A percentile compares a stretch with the other conserved stretches of the same genome.
These are phyloP conservation scores for Tortricodes alternella DNA, from an alignment of 2,888 invertebrate genomes.

Conservation along the genomic window DNA sequence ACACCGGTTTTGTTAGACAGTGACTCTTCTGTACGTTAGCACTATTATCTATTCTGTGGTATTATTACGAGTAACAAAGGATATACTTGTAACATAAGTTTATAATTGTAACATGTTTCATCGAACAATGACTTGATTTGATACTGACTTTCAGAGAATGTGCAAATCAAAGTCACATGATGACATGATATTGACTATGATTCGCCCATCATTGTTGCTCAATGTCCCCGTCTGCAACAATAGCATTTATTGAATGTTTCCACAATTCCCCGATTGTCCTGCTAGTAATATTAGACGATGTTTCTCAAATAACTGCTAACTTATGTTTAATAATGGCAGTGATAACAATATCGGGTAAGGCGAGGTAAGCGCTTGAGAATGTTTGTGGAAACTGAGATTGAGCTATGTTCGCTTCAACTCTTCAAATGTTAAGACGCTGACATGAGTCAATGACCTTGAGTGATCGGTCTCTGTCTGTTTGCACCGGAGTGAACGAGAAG, in stretches of 20 bases:
- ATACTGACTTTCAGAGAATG: background rate
- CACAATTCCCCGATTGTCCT: conserved; percentile 7
- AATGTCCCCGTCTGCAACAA: background rate
- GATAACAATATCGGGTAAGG: conserved; percentile 2
- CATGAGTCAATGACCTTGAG: too few species aligned
- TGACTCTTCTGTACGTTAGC: too few species aligned
- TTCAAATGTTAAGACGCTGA: too few species aligned
- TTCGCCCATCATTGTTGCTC: conserved; percentile 7
- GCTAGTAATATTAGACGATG: conserved; percentile 5
- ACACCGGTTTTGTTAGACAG: too few species aligned
- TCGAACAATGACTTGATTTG: too few species aligned
- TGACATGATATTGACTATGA: background rate
- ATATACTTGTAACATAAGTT: too few species aligned
- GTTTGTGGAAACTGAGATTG: background rate
- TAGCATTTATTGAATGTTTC: conserved; percentile 1
- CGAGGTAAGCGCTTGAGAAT: background rate
- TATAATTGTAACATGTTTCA: too few species aligned
- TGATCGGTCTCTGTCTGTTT: too few species aligned
- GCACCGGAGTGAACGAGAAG: too few species aligned
- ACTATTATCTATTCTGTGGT: too few species aligned
- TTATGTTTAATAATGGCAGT: conserved; percentile 5
- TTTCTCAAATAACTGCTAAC: conserved; percentile 13
- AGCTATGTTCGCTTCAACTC: too few species aligned
- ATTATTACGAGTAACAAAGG: too few species aligned
- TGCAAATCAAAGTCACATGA: background rate